These are phyloP conservation scores for Dromiciops gliroides DNA, from an alignment of 2,113 vertebrate genomes.

Conservation along the genomic window DNA sequence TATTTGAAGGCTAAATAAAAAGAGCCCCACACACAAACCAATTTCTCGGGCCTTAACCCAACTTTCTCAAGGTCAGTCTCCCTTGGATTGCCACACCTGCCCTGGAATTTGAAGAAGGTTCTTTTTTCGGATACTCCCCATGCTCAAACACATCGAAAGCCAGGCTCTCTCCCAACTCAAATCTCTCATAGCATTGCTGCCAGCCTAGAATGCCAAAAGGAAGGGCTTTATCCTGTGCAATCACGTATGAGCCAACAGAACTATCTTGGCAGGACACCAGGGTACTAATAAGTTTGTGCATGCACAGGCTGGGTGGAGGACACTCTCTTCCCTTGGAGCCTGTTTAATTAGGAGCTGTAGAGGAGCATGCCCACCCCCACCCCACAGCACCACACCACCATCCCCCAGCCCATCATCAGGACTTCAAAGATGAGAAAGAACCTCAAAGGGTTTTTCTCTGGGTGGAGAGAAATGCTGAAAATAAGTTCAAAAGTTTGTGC, in stretches of 20 bases:
- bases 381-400: neutral
- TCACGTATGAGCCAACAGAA: conserved; percentile 36
- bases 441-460: conserved; percentile 16
- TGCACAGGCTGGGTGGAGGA: conserved; percentile 27
- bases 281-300: conserved; percentile 27
- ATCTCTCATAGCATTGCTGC: neutral
- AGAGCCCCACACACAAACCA: neutral
- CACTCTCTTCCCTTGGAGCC: conserved; percentile 30
- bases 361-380: neutral
- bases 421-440: conserved; percentile 65
- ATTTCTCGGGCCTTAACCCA: neutral
- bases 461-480: neutral
- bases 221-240: neutral
- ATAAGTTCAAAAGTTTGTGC: neutral
- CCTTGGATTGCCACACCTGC: conserved; percentile 14
- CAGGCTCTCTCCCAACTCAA: conserved; percentile 12
- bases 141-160: neutral
- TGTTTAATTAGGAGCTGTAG: conserved; percentile 51
- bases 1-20: neutral
- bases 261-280: conserved; percentile 7
- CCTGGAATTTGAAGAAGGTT: neutral
- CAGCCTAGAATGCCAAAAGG: neutral
- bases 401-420: neutral
- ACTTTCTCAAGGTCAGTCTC: conserved; percentile 10
- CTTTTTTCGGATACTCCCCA: neutral